phyloP scores from a whole-genome alignment of 2,113 vertebrate genomes.

The Sphaerodactylus townsendi region DNA sequence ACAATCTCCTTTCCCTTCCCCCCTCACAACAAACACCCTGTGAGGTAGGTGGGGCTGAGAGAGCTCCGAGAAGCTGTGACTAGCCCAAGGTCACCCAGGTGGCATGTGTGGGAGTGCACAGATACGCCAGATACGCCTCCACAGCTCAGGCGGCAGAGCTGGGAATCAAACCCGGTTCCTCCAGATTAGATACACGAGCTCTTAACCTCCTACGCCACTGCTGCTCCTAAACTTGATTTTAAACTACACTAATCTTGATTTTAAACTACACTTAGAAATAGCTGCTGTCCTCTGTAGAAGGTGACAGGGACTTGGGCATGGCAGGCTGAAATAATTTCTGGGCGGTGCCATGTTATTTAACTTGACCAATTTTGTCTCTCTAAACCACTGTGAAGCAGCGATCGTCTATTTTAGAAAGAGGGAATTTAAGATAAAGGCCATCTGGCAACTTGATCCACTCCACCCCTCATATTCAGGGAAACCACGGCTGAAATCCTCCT shows the following conservation, averaged over 20 bases:
- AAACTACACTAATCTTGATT: background rate
- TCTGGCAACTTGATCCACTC: background rate
- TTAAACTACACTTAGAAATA: background rate
- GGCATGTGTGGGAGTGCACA: no score
- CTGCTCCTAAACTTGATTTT: no score
- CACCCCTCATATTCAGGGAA: background rate
- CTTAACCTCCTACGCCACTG: no score
- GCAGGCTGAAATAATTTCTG: background rate
- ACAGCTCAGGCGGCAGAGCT: no score
- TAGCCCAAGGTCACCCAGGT: no score
- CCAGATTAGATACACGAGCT: no score
- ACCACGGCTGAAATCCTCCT: background rate
- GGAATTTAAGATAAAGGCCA: constrained; percentile 7
- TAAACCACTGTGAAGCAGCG: background rate
- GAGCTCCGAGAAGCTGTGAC: no score
- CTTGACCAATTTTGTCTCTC: background rate
- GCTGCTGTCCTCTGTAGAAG: background rate
- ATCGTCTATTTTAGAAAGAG: background rate
- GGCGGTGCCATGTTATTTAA: background rate
- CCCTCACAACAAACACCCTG: no score
- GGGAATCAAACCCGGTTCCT: no score
- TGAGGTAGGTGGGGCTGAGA: no score
- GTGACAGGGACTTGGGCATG: background rate
- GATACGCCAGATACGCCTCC: no score
- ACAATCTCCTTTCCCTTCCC: no score